Conservation (phyloP, 2,888 invertebrate species). For the Dicranocentrus wangi region DNA sequence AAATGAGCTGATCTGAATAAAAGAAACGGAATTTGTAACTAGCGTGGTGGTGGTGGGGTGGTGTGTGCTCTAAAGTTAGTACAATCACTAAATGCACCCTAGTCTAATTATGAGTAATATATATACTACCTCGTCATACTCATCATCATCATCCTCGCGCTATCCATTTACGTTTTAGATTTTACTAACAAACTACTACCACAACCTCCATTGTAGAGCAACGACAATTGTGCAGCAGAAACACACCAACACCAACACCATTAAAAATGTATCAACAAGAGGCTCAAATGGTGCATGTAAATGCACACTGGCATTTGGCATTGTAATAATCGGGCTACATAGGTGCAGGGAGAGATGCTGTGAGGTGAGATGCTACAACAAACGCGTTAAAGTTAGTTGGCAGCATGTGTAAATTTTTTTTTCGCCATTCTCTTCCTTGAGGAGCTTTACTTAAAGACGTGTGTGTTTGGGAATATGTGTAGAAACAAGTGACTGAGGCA, state of each 20-base stretch:
- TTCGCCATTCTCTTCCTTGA: slow-evolving; percentile 56
- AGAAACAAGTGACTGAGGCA: slow-evolving; percentile 15
- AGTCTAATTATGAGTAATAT: slow-evolving; percentile 26
- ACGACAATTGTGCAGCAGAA: too few relatives aligned
- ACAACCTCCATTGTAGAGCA: too few relatives aligned
- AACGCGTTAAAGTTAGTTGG: too few relatives aligned
- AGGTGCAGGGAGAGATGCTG: slow-evolving; percentile 13
- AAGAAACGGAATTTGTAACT: slow-evolving; percentile 9
- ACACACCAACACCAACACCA: too few relatives aligned
- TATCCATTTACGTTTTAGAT: too few relatives aligned
- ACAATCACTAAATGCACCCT: slow-evolving; percentile 4
- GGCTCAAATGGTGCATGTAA: slow-evolving; percentile 9
- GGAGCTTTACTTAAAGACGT: not conserved
- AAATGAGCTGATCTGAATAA: slow-evolving; percentile 23
- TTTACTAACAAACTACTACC: too few relatives aligned
- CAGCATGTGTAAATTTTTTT: slow-evolving; percentile 19
- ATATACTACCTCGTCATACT: not conserved
- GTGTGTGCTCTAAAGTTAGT: not conserved
- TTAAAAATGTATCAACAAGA: slow-evolving; percentile 21
- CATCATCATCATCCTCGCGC: not conserved
- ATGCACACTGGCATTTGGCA: slow-evolving; percentile 17
- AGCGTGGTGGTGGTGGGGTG: not conserved
- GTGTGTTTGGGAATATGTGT: too few relatives aligned
- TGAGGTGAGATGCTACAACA: not conserved
- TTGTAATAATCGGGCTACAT: not conserved